phyloP scores from a whole-genome alignment of 2,797 vertebrate genomes.

The Dendrocincla fuliginosa region DNA sequence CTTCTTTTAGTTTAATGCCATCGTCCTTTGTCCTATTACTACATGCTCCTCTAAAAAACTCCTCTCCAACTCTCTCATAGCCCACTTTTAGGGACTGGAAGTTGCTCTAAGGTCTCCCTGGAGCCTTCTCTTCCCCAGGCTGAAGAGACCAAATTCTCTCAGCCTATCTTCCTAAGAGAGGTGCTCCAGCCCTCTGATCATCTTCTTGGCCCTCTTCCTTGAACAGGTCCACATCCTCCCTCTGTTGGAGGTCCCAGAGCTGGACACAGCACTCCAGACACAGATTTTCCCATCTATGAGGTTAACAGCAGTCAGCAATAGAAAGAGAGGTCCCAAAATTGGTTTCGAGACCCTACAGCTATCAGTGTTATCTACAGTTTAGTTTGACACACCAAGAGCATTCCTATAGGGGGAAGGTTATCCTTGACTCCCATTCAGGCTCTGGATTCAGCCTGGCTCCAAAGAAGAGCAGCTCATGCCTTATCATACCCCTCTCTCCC shows the following conservation, averaged over 20 bases:
- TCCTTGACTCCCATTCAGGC: neutral
- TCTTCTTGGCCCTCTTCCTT: neutral
- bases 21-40: neutral
- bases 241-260: neutral
- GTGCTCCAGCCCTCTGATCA: neutral
- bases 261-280: neutral
- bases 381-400: neutral
- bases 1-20: neutral
- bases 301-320: neutral
- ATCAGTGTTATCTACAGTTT: neutral
- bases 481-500: neutral
- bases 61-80: neutral
- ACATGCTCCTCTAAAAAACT: neutral
- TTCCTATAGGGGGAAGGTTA: neutral
- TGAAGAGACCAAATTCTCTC: neutral
- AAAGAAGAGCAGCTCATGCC: neutral
- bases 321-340: neutral
- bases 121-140: neutral
- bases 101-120: neutral
- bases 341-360: neutral
- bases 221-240: neutral
- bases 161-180: neutral
- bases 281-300: neutral
- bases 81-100: neutral
- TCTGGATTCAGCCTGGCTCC: neutral